Evolutionary conservation across 2,797 vertebrate species (phyloP), one percentile per base, ranked within the genome.

Genomic region (Sebastes oblongus): DNA sequence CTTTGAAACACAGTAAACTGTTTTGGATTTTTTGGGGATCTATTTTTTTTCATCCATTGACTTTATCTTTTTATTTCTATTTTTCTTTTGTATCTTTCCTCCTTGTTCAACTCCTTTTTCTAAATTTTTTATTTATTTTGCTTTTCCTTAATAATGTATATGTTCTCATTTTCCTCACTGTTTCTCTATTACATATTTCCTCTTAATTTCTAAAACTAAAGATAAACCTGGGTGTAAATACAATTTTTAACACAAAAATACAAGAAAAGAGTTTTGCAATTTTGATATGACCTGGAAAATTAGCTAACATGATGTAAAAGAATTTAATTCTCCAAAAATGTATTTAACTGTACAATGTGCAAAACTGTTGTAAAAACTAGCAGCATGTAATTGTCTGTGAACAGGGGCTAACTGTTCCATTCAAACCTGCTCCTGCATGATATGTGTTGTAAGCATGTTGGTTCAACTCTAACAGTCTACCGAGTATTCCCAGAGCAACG

Each of bases 371-470:
- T 4, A 55, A 34, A 68, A 32, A 18, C 42, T 16, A 7, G 18
- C 14, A 50, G 14, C 42, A 50, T 50, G 50, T 52, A n/a, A 52
- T 18, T 54, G 18, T n/a, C 8, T 54, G 50, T 54, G 36, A 14
- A 39, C 36, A 14, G 36, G 0, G 0, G 36, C 36, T 39, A 39
- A 39, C 36, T 39, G 36, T 72, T 81, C 80, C 62, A 60, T 78
- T 6, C 64, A 80, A 77, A 88, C 80, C 80, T 84, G 75, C 71
- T 80, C 65, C 79, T 80, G 59, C 52, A n/a, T 72, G 65, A 75
- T 75, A 66, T 66, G 66, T 72, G 60, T 14, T 27, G 36, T 20
- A 8, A 85, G 78, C 55, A 42, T 32, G 59, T 75, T 24, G 59
- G 42, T 65, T n/a, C 42, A 85, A 66, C 18, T 36, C 46, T 20